A percentile compares a stretch with the other conserved stretches of the same genome.
Evolutionary conservation across 1,140 invertebrate genomes (phyloP).

Genomic region (Lasioglossum baleicum): DNA sequence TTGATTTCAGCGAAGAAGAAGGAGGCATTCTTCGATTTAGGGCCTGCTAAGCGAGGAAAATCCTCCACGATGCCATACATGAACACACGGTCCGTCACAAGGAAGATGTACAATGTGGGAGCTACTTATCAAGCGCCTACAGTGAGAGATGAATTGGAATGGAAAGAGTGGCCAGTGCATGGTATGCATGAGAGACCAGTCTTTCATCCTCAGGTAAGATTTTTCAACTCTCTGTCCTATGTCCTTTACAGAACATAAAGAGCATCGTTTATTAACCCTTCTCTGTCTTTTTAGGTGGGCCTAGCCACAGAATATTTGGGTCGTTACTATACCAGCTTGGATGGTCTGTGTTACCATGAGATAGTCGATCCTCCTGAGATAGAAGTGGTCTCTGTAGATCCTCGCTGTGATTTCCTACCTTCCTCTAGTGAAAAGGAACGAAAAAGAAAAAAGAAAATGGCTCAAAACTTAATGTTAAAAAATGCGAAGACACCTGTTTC

Average conservation of each 20-base stretch:
- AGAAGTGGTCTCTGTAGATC: constrained; percentile 62
- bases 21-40: constrained; percentile 30
- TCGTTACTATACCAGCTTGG: constrained; percentile 62
- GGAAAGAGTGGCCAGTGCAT: constrained; percentile 72
- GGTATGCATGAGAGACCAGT: constrained; percentile 76
- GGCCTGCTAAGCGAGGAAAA: constrained; percentile 53
- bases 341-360: constrained; percentile 61
- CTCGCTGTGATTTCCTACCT: constrained; percentile 26
- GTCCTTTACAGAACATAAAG: neutral
- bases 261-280: neutral
- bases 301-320: constrained; percentile 67
- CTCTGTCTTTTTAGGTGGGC: constrained; percentile 58
- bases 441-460: neutral
- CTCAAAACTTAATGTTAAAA: neutral
- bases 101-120: constrained; percentile 71
- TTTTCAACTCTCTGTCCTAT: no score
- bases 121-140: constrained; percentile 72
- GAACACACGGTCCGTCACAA: constrained; percentile 73
- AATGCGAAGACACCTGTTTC: neutral
- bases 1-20: constrained; percentile 60
- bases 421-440: constrained; percentile 22
- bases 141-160: constrained; percentile 58
- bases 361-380: constrained; percentile 56
- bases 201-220: constrained; percentile 70
- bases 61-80: constrained; percentile 64